A percentile compares a stretch with the other conserved stretches of the same genome.
phyloP scores from a whole-genome alignment of 2,888 invertebrate genomes.

The Melitaea athalia region DNA sequence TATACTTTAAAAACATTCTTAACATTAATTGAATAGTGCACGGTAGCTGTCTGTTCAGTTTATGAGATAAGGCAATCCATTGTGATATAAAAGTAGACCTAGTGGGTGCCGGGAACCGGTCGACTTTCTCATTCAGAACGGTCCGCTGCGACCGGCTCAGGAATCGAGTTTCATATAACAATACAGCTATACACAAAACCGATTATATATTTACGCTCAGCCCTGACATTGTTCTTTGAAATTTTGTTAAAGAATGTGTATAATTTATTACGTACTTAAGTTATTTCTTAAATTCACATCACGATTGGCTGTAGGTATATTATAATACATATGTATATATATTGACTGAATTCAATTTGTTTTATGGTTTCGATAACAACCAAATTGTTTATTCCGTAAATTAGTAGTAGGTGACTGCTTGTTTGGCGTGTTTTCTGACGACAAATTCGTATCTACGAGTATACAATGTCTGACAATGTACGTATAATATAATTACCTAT shows the following conservation, averaged over 20 bases:
- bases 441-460: no score
- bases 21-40: constrained; percentile 35
- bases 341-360: background rate
- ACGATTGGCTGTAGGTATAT: background rate
- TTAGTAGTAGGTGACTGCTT: background rate
- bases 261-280: constrained; percentile 4
- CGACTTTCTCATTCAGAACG: constrained; percentile 77
- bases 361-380: background rate
- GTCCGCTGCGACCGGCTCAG: constrained; percentile 53
- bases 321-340: no score
- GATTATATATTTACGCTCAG: constrained; percentile 28
- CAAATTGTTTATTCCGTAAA: background rate
- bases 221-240: constrained; percentile 35
- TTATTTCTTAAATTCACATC: background rate
- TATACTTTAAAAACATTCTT: constrained; percentile 26
- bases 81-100: constrained; percentile 80
- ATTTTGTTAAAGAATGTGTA: constrained; percentile 6
- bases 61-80: constrained; percentile 65
- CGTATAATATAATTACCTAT: background rate
- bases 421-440: no score
- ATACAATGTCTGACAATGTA: no score
- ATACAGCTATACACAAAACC: constrained; percentile 10
- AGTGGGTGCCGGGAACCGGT: constrained; percentile 72
- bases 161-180: constrained; percentile 30
- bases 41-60: constrained; percentile 58